A percentile compares a stretch with the other conserved stretches of the same genome.
Evolutionary conservation across 1,140 invertebrate genomes (phyloP).

Genomic region (Geopemphigus sp.): DNA sequence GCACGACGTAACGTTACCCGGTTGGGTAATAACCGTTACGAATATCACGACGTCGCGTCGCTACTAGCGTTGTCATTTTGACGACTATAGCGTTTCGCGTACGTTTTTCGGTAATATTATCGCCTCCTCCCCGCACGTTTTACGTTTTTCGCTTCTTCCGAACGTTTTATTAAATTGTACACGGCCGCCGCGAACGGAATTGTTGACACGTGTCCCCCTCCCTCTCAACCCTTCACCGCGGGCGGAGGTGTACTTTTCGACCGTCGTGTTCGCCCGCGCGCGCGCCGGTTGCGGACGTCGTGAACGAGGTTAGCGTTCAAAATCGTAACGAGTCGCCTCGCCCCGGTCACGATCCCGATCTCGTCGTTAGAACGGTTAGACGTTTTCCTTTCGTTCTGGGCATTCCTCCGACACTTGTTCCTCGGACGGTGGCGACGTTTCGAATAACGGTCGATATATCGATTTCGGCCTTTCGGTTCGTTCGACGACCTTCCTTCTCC

Average conservation of each 20-base stretch:
- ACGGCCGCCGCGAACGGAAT: background rate
- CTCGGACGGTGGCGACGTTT: too few relatives aligned
- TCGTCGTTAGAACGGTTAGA: constrained; percentile 29
- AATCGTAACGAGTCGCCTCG: constrained; percentile 33
- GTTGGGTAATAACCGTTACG: too few relatives aligned
- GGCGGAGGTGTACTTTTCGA: background rate
- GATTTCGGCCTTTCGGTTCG: background rate
- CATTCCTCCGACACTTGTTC: background rate
- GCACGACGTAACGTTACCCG: too few relatives aligned
- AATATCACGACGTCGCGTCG: too few relatives aligned
- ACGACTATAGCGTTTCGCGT: too few relatives aligned
- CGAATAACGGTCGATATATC: too few relatives aligned
- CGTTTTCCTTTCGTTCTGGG: background rate
- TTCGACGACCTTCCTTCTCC: constrained; percentile 1
- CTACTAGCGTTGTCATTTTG: background rate
- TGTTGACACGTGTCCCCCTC: background rate
- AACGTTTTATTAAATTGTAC: constrained; percentile 5
- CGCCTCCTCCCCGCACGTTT: too few relatives aligned
- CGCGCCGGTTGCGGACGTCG: background rate
- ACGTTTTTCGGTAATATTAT: too few relatives aligned
- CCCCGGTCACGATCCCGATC: constrained; percentile 44
- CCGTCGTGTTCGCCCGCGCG: background rate
- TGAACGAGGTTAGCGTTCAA: constrained; percentile 9
- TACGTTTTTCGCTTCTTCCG: too few relatives aligned
- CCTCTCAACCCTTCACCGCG: too few relatives aligned